Base-by-base conservation (phyloP, 1,140 invertebrate genomes). In the Tetramorium alpestre region DNA sequence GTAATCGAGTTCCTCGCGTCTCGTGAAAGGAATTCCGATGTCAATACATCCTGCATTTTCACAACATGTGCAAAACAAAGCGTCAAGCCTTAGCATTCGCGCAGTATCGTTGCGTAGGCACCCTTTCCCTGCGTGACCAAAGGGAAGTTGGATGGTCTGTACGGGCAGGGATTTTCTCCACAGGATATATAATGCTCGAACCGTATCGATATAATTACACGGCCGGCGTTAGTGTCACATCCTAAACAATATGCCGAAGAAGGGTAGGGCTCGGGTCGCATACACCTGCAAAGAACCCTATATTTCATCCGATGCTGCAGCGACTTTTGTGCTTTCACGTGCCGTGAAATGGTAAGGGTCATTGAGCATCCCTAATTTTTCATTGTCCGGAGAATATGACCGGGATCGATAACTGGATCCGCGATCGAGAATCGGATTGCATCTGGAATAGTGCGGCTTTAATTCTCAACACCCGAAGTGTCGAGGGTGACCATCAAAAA, bases 131-230 rank as follows among this genome's bases (percentile, higher is more conserved):
- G 91, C 93, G 92, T 93, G 93, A 92, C 91, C 87, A 89, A 93
- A 92, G 91, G 88, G 90, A 88, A 78, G 60, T 49, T 60, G 64
- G 28, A 18, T 33, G 47, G 25, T 28, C 87, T 81, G 73, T 60
- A 65, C 81, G 72, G 58, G 28, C 33, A 60, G 58, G 44, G 47
- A 64, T 58, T 56, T 73, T 25, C 73, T 44, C 60, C 72, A 41
- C 49, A 54, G 82, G 89, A 88, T 87, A 85, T 87, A 93, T 89
- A 89, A 91, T 89, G 89, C 82, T 33, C 60, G 62, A 75, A 87
- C 78, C 89, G 90, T 91, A 88, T 91, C 89, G 73, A 65, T 91
- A 94, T 94, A 93, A 94, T 94, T 94, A 94, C 93, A 93, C 92
- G 93, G 91, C 90, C 73, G 87, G 90, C 86, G 92, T 94, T 91